phyloP scores from a whole-genome alignment of 2,888 invertebrate genomes.

The Plemyria rubiginata region DNA sequence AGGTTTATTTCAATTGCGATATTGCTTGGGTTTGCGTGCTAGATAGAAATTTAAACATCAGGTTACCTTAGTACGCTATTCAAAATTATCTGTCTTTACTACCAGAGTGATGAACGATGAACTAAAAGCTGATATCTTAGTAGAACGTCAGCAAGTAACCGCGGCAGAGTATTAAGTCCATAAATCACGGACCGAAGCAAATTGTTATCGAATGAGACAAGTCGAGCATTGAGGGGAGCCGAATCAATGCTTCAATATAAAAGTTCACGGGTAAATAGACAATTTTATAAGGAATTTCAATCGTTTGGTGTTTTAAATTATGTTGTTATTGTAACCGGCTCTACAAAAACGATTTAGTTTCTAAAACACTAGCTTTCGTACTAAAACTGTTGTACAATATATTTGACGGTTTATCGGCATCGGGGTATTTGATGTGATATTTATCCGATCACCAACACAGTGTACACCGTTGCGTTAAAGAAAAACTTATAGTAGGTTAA shows the following conservation, averaged over 20 bases:
- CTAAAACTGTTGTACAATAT: no score
- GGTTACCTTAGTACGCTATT: neutral
- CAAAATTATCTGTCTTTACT: neutral
- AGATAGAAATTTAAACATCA: no score
- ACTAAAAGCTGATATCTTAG: conserved; percentile 37
- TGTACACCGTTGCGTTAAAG: no score
- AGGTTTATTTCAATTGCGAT: no score
- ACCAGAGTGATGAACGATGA: neutral
- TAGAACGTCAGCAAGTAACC: conserved; percentile 55
- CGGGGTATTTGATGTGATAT: no score
- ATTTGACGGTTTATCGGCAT: no score
- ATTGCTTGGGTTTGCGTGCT: no score
- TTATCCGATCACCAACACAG: no score
- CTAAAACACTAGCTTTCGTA: no score
- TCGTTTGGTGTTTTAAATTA: neutral
- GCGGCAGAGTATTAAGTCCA: conserved; percentile 58
- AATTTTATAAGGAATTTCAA: neutral
- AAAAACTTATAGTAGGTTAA: no score
- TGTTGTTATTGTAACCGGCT: neutral
- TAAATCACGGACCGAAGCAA: conserved; percentile 71
- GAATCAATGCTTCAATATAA: conserved; percentile 34
- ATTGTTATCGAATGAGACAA: conserved; percentile 64
- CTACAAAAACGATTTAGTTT: neutral
- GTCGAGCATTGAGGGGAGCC: conserved; percentile 32
- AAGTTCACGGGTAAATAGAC: conserved; percentile 11